Percentiles rank a stretch among this genome's conserved stretches.
phyloP scores from a whole-genome alignment of 2,888 invertebrate genomes.

The Galerucella nymphaeae region DNA sequence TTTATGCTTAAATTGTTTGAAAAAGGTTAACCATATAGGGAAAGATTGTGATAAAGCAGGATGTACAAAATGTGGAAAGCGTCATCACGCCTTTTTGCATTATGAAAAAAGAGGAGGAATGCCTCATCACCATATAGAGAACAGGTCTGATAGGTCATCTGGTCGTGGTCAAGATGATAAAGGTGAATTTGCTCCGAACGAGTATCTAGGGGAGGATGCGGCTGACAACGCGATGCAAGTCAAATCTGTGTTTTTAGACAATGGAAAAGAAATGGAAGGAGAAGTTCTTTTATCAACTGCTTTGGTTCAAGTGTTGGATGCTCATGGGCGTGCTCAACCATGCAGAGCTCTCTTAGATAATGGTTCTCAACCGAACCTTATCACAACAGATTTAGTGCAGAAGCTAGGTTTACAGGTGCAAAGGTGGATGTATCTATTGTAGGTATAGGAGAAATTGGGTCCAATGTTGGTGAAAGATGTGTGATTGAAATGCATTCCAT shows the following conservation, averaged over 20 bases:
- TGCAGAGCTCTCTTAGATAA: too few relatives aligned
- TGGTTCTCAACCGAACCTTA: too few relatives aligned
- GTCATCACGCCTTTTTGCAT: background rate
- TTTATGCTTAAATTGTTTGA: background rate
- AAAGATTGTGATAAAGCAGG: background rate
- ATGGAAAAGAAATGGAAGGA: background rate
- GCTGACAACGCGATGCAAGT: background rate
- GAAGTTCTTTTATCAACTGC: conserved; percentile 5
- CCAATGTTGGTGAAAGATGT: background rate
- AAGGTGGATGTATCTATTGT: background rate
- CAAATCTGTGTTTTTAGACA: background rate
- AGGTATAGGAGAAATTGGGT: background rate
- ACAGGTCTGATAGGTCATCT: too few relatives aligned
- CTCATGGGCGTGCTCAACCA: background rate
- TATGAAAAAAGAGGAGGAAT: background rate
- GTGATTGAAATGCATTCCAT: too few relatives aligned
- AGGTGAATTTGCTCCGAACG: too few relatives aligned
- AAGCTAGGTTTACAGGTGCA: background rate
- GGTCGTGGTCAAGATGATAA: too few relatives aligned
- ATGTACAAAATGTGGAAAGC: conserved; percentile 1
- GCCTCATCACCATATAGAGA: background rate
- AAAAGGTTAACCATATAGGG: background rate
- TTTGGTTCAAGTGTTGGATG: conserved; percentile 1
- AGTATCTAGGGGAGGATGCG: too few relatives aligned
- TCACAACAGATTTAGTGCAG: background rate